Evolutionary conservation across 1,140 invertebrate species (phyloP).

Genomic region (Bombus pyrosoma): DNA sequence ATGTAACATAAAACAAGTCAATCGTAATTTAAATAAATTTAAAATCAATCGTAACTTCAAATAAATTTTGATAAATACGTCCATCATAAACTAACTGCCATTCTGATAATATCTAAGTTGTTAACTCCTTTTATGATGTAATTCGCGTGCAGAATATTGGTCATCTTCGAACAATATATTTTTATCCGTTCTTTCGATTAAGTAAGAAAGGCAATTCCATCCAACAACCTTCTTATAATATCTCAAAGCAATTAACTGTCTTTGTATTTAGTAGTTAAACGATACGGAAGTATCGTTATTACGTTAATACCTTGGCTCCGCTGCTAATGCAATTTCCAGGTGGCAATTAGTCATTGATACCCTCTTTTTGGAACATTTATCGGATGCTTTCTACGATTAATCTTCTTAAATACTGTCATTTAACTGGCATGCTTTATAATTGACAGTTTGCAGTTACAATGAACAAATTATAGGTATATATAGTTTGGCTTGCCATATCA

Average conservation of each 20-base stretch:
- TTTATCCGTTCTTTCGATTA: slow-evolving; percentile 14
- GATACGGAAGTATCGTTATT: slow-evolving; percentile 15
- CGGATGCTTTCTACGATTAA: background rate
- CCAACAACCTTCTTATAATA: background rate
- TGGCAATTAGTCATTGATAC: slow-evolving; percentile 49
- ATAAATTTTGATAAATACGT: background rate
- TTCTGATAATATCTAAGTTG: background rate
- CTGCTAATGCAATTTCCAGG: slow-evolving; percentile 35
- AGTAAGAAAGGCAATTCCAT: slow-evolving; percentile 28
- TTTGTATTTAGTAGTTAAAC: slow-evolving; percentile 28
- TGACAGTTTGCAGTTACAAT: slow-evolving; percentile 15
- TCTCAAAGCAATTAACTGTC: slow-evolving; percentile 49
- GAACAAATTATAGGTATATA: slow-evolving; percentile 22
- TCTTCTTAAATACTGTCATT: slow-evolving; percentile 2
- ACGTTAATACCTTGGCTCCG: slow-evolving; percentile 3
- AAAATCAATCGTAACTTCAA: background rate
- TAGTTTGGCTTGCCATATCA: background rate
- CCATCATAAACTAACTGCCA: background rate
- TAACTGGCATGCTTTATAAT: background rate
- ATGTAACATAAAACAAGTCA: background rate
- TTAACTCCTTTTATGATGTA: background rate
- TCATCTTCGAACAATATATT: slow-evolving; percentile 31
- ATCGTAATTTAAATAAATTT: background rate
- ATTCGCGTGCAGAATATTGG: background rate
- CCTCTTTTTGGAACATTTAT: slow-evolving; percentile 15